A percentile compares a stretch with the other conserved stretches of the same genome.
Conservation (phyloP, 2,888 invertebrate species). For the Clunio marinus region DNA sequence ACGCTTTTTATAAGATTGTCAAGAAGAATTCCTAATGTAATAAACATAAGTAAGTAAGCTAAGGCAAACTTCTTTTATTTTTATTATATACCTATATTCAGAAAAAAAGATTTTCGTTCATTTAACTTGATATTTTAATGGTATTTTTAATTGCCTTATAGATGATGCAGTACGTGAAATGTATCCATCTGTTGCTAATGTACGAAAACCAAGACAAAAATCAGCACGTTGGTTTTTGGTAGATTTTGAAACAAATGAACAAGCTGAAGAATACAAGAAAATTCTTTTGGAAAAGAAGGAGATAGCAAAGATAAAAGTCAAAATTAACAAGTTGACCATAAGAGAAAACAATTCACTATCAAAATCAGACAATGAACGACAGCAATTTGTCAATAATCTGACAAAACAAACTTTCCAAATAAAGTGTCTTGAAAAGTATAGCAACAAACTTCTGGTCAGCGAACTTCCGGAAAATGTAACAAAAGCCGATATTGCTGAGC, state of each 20-base stretch:
- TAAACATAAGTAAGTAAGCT: slow-evolving; percentile 27
- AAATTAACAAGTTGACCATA: slow-evolving; percentile 22
- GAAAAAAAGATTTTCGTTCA: not conserved
- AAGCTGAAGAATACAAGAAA: slow-evolving; percentile 30
- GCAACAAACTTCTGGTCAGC: slow-evolving; percentile 24
- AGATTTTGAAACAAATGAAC: slow-evolving; percentile 23
- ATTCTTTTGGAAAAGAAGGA: slow-evolving; percentile 16
- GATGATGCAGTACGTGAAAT: slow-evolving; percentile 13
- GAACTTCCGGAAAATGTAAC: slow-evolving; percentile 22
- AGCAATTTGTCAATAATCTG: slow-evolving; percentile 1
- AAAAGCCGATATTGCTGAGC: not conserved
- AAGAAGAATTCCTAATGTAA: slow-evolving; percentile 12
- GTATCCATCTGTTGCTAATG: not conserved
- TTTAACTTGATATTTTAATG: too few relatives aligned
- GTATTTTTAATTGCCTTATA: too few relatives aligned
- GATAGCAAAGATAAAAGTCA: slow-evolving; percentile 6
- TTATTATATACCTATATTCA: not conserved
- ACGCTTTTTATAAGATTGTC: slow-evolving; percentile 26
- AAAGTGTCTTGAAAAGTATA: slow-evolving; percentile 24
- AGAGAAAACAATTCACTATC: not conserved
- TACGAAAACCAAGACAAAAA: slow-evolving; percentile 26
- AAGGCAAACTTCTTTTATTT: not conserved
- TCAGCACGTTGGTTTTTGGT: slow-evolving; percentile 27
- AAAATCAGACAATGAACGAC: slow-evolving; percentile 24
- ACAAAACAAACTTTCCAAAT: slow-evolving; percentile 22